A percentile compares a stretch with the other conserved stretches of the same genome.
phyloP scores from a whole-genome alignment of 2,888 invertebrate species.

The Drosophila meridiana region DNA sequence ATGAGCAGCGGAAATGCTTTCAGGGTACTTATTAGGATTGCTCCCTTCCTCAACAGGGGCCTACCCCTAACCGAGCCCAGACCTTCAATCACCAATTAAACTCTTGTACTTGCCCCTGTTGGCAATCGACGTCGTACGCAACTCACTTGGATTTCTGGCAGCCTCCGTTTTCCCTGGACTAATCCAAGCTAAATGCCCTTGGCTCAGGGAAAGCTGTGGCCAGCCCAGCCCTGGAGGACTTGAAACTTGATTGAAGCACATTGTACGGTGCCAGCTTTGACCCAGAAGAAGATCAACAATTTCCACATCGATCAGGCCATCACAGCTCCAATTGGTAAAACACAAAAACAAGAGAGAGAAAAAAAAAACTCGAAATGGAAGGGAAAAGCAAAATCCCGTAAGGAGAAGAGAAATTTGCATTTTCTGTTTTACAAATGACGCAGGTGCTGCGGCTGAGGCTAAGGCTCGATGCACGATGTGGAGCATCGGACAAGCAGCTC shows the following conservation, averaged over 20 bases:
- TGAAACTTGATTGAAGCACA: constrained; percentile 13
- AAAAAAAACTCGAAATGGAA: background rate
- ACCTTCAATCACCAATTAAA: background rate
- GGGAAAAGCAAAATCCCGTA: constrained; percentile 1
- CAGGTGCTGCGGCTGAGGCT: constrained; percentile 3
- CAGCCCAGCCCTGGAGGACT: background rate
- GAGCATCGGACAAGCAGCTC: constrained; percentile 34
- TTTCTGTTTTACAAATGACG: constrained; percentile 22
- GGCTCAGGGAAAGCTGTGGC: background rate
- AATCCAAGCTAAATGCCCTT: background rate
- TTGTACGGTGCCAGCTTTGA: constrained; percentile 2
- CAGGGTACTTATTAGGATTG: background rate
- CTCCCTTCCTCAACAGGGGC: no score
- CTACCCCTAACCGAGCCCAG: background rate
- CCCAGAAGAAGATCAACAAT: constrained; percentile 25
- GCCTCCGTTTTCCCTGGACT: background rate
- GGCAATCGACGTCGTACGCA: background rate
- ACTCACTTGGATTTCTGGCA: background rate
- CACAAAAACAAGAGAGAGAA: background rate
- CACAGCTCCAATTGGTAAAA: constrained; percentile 20
- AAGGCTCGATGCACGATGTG: constrained; percentile 1
- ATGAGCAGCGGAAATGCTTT: background rate
- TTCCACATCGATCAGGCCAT: constrained; percentile 26
- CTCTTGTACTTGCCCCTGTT: background rate
- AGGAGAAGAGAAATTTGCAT: constrained; percentile 19